Conservation (phyloP, 35 echinoderm and acorn worm species). For the Stichopus chloronotus region DNA sequence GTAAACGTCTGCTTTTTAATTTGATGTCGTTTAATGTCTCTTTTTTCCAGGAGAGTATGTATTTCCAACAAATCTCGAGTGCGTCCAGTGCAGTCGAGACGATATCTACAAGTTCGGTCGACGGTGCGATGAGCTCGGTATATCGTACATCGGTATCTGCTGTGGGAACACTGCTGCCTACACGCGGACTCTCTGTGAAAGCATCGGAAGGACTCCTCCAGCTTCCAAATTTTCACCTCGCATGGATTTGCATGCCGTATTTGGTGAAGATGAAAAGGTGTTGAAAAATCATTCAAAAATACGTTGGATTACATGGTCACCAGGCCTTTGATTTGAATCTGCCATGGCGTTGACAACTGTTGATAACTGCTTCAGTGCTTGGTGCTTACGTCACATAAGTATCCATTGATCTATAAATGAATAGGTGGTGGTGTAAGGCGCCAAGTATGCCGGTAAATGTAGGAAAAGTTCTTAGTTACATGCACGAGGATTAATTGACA, state of each 20-base stretch:
- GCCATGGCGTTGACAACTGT: no score
- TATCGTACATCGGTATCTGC: constrained; percentile 75
- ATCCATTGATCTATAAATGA: no score
- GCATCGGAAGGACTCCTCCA: constrained; percentile 57
- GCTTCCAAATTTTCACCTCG: constrained; percentile 69
- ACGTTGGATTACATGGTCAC: neutral
- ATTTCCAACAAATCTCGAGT: constrained; percentile 74
- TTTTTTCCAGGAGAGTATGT: constrained; percentile 62
- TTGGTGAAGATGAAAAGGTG: constrained; percentile 39
- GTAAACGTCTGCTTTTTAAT: no score
- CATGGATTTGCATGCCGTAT: constrained; percentile 64
- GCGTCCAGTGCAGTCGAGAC: constrained; percentile 54
- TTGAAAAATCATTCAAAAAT: neutral
- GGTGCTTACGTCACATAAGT: no score
- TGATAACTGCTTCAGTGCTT: no score
- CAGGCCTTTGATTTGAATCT: no score
- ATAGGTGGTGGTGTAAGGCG: no score
- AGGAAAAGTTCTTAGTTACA: no score
- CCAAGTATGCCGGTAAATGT: no score
- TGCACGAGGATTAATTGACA: no score
- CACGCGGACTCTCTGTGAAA: constrained; percentile 68
- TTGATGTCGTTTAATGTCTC: neutral
- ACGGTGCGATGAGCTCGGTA: constrained; percentile 62
- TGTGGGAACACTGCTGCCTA: constrained; percentile 78
- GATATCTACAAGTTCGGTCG: constrained; percentile 74